Base-by-base conservation (phyloP, 2,113 vertebrate species). In the Zosterops borbonicus region DNA sequence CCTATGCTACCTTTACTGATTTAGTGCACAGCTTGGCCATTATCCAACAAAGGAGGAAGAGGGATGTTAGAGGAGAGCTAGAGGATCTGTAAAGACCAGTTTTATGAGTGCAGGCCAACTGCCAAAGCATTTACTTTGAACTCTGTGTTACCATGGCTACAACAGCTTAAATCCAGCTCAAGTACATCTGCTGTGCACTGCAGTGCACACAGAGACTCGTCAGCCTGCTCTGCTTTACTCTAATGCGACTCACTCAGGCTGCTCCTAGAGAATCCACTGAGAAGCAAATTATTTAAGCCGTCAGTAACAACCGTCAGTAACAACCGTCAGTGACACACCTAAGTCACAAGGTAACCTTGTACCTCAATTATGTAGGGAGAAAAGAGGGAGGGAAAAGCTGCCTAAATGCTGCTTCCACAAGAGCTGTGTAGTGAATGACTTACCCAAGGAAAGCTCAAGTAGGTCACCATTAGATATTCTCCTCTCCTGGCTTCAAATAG, bases 101-200 rank as follows among this genome's bases (percentile, higher is more conserved):
- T 94, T 95, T 92, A 92, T 7, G 52, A 92, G 68, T 2, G 1
- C 52, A 92, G 76, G 79, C 68, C 83, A 93, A 46, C 28, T 81
- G 79, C 56, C 85, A 92, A 88, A 86, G 88, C 76, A 67, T 62
- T 77, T 88, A 53, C 90, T 88, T 83, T 87, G 89, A 94, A 90
- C 59, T 86, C 68, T 13, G 12, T 23, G 71, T 90, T 86, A 90
- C 67, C 3, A 11, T 39, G 73, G 35, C 56, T 85, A 83, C 1
- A 0, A 55, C 63, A 73, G 53, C 67, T 69, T 35, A 79, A 92
- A 69, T 24, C 14, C 59, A 83, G 86, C 73, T 74, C 76, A 47
- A 90, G 60, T 52, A 39, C 71, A 83, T 74, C 83, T 86, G 90
- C 71, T 88, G 79, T 11, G 47, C 52, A 8, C 75, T 59, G 63